phyloP scores from a whole-genome alignment of 1,140 invertebrate species.

The Babylonia areolata region DNA sequence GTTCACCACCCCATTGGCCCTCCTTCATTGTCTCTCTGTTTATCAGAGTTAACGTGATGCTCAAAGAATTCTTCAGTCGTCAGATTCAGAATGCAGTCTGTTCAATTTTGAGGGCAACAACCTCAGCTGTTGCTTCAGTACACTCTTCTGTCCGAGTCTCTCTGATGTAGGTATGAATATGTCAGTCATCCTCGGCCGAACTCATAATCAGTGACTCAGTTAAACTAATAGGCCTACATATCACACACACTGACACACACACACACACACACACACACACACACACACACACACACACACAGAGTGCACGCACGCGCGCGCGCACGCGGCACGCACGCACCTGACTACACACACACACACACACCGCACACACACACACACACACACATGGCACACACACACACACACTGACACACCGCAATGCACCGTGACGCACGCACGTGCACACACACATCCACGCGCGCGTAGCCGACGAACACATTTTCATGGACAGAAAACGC shows the following conservation, averaged over 20 bases:
- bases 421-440: not conserved
- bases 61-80: no score
- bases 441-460: not conserved
- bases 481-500: no score
- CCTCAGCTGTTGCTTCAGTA: no score
- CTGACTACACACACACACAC: not conserved
- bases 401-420: conserved; percentile 11
- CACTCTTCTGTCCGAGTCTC: no score
- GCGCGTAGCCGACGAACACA: no score
- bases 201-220: not conserved
- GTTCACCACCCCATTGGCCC: no score
- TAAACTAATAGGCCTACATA: not conserved
- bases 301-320: not conserved
- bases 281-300: conserved; percentile 9
- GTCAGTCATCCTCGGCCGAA: no score
- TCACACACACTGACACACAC: not conserved
- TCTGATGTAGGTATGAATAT: no score
- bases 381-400: not conserved
- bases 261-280: not conserved
- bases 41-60: no score
- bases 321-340: not conserved
- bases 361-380: not conserved
- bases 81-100: no score
- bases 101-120: no score
- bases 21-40: no score